Conservation (phyloP, 2,797 vertebrate species). For the Melanitta fusca region DNA sequence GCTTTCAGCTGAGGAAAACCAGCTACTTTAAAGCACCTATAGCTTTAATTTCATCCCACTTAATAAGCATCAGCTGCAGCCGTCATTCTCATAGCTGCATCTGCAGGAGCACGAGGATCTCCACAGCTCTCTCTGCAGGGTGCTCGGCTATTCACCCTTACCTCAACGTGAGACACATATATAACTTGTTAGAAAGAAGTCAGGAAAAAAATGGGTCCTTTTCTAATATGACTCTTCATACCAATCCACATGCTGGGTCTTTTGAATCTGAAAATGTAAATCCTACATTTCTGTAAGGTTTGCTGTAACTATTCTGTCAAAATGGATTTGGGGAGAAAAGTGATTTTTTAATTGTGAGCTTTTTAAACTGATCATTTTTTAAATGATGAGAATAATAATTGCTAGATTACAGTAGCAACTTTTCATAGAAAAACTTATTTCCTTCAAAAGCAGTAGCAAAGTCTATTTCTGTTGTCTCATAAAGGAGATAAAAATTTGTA, state of each 20-base stretch:
- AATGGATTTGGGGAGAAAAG: background rate
- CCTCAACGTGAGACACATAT: background rate
- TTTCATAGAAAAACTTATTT: background rate
- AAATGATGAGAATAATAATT: too few relatives aligned
- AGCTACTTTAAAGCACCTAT: conserved; percentile 20
- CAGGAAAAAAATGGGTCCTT: fast-evolving
- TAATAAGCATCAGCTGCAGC: conserved; percentile 27
- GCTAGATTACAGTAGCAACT: background rate
- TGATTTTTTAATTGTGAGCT: background rate
- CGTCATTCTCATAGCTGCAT: background rate
- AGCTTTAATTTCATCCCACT: background rate
- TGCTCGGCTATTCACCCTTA: background rate
- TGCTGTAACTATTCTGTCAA: background rate
- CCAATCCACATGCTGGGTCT: background rate
- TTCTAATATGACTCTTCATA: background rate
- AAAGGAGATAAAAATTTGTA: background rate
- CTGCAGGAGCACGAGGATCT: background rate
- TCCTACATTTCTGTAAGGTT: background rate
- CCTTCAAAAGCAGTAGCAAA: background rate
- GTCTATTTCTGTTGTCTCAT: background rate
- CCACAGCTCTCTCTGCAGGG: background rate
- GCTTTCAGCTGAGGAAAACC: conserved; percentile 29
- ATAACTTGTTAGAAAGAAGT: background rate
- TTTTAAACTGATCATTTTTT: background rate
- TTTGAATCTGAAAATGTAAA: background rate